A percentile compares a stretch with the other conserved stretches of the same genome.
Evolutionary conservation across 2,888 invertebrate genomes (phyloP).

Genomic region (Brassicogethes aeneus): DNA sequence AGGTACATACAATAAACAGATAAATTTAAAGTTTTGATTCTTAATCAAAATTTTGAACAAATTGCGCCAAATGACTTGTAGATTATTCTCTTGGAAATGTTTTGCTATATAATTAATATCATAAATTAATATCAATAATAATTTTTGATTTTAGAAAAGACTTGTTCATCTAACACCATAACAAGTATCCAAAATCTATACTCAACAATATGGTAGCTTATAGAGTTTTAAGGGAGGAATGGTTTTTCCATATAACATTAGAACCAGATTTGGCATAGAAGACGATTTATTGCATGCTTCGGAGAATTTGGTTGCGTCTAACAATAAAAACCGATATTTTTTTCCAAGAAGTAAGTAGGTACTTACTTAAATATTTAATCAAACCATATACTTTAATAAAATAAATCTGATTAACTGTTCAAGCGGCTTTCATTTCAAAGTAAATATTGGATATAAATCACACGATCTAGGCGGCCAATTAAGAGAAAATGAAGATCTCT

Average conservation of each 20-base stretch:
- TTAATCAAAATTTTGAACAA: no score
- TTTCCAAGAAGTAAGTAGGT: slow-evolving; percentile 74
- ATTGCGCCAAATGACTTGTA: no score
- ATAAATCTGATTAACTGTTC: not conserved
- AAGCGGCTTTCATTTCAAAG: no score
- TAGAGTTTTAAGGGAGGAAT: slow-evolving; percentile 54
- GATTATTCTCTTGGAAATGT: no score
- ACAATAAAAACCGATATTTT: slow-evolving; percentile 79
- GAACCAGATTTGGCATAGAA: slow-evolving; percentile 62
- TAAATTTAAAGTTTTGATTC: no score
- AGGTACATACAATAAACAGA: no score
- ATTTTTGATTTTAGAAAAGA: slow-evolving; percentile 47
- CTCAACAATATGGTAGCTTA: slow-evolving; percentile 62
- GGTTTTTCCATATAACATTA: slow-evolving; percentile 59
- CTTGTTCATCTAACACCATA: slow-evolving; percentile 69
- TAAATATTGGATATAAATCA: no score
- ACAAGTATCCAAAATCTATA: slow-evolving; percentile 78
- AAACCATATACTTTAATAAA: no score
- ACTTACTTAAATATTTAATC: slow-evolving; percentile 1
- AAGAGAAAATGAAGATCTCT: no score
- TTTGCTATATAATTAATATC: no score
- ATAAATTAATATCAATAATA: no score
- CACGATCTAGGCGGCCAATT: no score
- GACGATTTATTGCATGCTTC: slow-evolving; percentile 70
- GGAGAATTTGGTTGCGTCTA: slow-evolving; percentile 52